A percentile compares a stretch with the other conserved stretches of the same genome.
phyloP scores from a whole-genome alignment of 2,113 vertebrate species.

The Junco hyemalis region DNA sequence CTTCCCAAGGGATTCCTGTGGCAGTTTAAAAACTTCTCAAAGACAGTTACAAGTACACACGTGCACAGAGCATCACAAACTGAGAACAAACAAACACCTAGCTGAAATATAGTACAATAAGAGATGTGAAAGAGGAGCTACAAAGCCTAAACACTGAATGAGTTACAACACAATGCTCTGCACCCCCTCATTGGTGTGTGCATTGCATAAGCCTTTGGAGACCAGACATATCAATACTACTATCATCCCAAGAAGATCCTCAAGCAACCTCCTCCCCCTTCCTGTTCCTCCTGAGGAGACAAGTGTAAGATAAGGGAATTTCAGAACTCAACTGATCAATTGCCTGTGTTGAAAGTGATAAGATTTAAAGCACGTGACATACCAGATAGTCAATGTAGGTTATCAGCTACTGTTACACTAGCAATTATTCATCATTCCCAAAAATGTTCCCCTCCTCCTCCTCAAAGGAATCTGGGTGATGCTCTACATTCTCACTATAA shows the following conservation, averaged over 20 bases:
- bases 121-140: not conserved
- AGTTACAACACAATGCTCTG: not conserved
- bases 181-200: not conserved
- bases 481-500: not conserved
- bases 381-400: conserved; percentile 50
- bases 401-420: conserved; percentile 50
- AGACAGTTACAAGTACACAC: not conserved
- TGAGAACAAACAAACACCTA: not conserved
- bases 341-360: conserved; percentile 42
- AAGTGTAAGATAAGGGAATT: conserved; percentile 33
- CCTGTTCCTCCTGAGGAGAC: conserved; percentile 11
- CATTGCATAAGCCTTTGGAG: not conserved
- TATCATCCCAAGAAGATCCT: not conserved
- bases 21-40: not conserved
- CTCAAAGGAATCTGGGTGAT: not conserved
- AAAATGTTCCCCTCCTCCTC: not conserved
- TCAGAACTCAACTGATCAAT: conserved; percentile 42
- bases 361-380: conserved; percentile 46
- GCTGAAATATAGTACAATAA: not conserved
- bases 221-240: not conserved
- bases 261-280: not conserved
- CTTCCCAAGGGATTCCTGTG: not conserved
- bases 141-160: not conserved
- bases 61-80: not conserved
- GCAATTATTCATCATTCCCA: conserved; percentile 52